Evolutionary conservation across 2,888 invertebrate genomes (phyloP).

Genomic region (Dinocampus coccinellae): DNA sequence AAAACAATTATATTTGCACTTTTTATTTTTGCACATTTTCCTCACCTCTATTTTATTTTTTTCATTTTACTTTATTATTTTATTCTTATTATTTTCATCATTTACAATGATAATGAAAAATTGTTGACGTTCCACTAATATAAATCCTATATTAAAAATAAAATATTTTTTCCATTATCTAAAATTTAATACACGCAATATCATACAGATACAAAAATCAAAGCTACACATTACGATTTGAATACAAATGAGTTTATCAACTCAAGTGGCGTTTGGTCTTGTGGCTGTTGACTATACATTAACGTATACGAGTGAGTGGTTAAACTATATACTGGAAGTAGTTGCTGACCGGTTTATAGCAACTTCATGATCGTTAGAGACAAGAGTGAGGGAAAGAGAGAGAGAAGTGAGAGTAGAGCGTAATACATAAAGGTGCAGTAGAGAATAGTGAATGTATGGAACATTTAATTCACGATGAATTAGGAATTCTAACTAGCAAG

Average conservation of each 20-base stretch:
- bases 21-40: too few relatives aligned
- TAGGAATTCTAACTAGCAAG: neutral
- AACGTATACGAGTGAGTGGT: slow-evolving; percentile 30
- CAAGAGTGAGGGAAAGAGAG: neutral
- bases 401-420: neutral
- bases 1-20: neutral
- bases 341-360: slow-evolving; percentile 43
- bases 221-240: neutral
- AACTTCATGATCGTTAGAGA: slow-evolving; percentile 34
- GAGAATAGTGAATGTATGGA: slow-evolving; percentile 16
- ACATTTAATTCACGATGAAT: slow-evolving; percentile 24
- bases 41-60: neutral
- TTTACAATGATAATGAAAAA: neutral
- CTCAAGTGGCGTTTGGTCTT: neutral
- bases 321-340: slow-evolving; percentile 40
- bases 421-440: neutral
- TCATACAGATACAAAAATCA: too few relatives aligned
- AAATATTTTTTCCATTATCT: too few relatives aligned
- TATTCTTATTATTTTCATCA: neutral
- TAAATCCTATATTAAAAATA: too few relatives aligned
- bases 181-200: too few relatives aligned
- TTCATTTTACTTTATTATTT: neutral
- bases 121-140: neutral
- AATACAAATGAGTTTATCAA: slow-evolving; percentile 21
- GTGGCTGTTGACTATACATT: slow-evolving; percentile 13